These are phyloP conservation scores for Amniataba percoides DNA, from an alignment of 2,797 vertebrate genomes.

Conservation along the genomic window DNA sequence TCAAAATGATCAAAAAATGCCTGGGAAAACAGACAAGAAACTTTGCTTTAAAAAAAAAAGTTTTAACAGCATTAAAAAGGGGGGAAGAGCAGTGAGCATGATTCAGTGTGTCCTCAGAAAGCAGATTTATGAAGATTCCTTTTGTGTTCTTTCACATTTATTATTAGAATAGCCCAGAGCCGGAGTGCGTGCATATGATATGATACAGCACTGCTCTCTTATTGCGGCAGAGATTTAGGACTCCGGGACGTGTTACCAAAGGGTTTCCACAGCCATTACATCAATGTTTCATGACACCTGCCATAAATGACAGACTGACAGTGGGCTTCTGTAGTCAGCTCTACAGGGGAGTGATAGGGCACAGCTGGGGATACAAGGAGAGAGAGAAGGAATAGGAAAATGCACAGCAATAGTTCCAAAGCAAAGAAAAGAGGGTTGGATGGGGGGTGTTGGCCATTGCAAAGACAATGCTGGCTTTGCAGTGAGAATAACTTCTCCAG, in stretches of 20 bases:
- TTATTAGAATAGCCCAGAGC: conserved; percentile 59
- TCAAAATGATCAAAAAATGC: conserved; percentile 51
- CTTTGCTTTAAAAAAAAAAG: conserved; percentile 53
- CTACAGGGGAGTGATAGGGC: conserved; percentile 59
- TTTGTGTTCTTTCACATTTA: conserved; percentile 53
- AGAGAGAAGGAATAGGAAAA: conserved; percentile 11
- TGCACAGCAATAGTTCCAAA: neutral
- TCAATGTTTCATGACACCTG: conserved; percentile 75
- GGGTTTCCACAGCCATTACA: conserved; percentile 55
- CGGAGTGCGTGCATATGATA: conserved; percentile 15
- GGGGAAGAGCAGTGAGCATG: neutral
- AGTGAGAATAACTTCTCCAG: conserved; percentile 17
- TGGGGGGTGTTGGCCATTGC: neutral
- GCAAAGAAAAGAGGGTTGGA: neutral
- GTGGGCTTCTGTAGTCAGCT: conserved; percentile 47
- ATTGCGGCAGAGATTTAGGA: conserved; percentile 49
- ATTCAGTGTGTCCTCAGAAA: conserved; percentile 38
- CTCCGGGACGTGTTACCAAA: conserved; percentile 38
- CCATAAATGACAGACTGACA: conserved; percentile 71
- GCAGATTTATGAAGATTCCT: conserved; percentile 48
- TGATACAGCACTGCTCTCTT: conserved; percentile 27
- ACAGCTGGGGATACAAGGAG: conserved; percentile 57
- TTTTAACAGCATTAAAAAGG: conserved; percentile 51
- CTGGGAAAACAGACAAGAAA: conserved; percentile 50
- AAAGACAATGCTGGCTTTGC: conserved; percentile 17